Evolutionary conservation across 2,113 vertebrate species (phyloP), one percentile per base, ranked within the genome.

Genomic region (Oriolus oriolus): DNA sequence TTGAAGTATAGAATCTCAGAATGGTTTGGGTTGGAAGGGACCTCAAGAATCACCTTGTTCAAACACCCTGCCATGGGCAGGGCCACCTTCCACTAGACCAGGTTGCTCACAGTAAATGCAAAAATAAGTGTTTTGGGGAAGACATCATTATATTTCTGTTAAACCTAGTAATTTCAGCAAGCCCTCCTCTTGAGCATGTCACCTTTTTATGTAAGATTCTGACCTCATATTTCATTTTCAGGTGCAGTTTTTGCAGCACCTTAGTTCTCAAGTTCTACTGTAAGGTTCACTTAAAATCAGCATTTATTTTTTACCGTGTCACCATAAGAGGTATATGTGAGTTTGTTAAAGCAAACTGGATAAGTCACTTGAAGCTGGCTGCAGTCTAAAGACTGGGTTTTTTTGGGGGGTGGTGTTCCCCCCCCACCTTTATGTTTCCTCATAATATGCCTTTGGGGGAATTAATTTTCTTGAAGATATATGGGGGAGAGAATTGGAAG

Each of bases 361-460:
- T 26, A 37, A 84, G 24, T 44, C 42, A 17, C 3, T 68, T 68
- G 19, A 42, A n/a, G 17, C 16, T 81, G 31, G 13, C 39, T 80
- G 35, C 21, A 59, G 9, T 64, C 63, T 57, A 42, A 56, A 41
- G 30, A 16, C 6, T 24, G 66, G 45, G 30, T 50, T 31, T 63
- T 39, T 20, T 41, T 61, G 7, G 31, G 9, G 39, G 12, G 7
- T 44, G 6, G 28, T 45, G 23, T 65, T 84, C 13, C 9, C 8
- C 3, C 9, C 1, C 3, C 8, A 80, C n/a, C n/a, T n/a, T n/a
- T n/a, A n/a, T n/a, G n/a, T 74, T 15, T 44, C 5, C 31, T 7
- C 3, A 4, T 66, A 39, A 59, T 50, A 7, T 9, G 6, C 28
- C 16, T 56, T 44, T 15, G 9, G 5, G 7, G 8, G 14, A 73